Conservation (phyloP, 2,797 vertebrate genomes). For the Eleutherodactylus coqui region DNA sequence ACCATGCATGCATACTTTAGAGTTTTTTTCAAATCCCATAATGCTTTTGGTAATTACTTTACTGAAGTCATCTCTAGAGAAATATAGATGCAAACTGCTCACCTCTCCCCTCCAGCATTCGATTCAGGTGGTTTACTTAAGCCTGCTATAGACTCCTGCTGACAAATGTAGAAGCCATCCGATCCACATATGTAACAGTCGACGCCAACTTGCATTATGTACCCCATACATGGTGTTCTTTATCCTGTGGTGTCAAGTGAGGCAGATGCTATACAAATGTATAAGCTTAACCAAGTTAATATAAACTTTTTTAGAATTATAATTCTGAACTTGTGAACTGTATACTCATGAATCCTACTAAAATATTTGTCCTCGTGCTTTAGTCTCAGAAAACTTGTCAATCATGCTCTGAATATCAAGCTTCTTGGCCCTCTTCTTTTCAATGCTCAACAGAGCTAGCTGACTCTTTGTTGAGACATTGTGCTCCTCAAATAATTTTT, state of each 20-base stretch:
- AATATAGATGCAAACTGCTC: no score
- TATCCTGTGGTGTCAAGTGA: not conserved
- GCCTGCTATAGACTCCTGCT: no score
- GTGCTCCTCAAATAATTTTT: not conserved
- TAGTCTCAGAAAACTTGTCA: conserved; percentile 4
- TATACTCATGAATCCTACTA: conserved; percentile 26
- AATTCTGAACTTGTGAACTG: not conserved
- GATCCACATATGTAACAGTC: no score
- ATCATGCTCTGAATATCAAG: not conserved
- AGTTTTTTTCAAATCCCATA: no score
- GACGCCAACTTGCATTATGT: no score
- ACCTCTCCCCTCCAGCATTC: no score
- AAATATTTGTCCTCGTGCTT: not conserved
- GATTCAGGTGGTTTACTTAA: no score
- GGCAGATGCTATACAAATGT: not conserved
- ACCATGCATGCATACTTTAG: no score
- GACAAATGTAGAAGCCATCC: no score
- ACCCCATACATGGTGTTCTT: no score
- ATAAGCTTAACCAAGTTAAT: not conserved
- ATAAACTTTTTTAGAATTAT: not conserved
- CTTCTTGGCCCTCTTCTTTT: not conserved
- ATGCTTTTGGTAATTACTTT: no score
- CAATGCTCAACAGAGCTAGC: not conserved
- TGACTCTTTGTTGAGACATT: not conserved
- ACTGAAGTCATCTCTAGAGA: no score